Conservation (phyloP, 2,113 vertebrate genomes). For the Bos javanicus region DNA sequence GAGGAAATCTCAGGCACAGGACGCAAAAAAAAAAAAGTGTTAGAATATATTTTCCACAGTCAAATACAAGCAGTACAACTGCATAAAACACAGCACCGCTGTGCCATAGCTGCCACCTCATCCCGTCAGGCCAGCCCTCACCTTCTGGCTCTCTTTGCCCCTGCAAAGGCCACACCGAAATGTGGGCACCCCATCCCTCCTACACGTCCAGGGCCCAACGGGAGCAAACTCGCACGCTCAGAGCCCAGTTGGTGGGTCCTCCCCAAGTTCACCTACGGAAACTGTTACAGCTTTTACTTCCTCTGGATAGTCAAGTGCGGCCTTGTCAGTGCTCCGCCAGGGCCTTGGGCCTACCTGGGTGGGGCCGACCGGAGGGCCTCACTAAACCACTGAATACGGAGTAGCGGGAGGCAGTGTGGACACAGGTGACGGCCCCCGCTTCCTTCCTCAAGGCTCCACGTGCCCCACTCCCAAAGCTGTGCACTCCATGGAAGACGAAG, state of each 20-base stretch:
- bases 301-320: background rate
- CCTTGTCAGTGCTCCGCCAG: background rate
- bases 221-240: background rate
- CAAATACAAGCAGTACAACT: background rate
- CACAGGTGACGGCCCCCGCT: rapidly evolving
- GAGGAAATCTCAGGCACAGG: too few species aligned
- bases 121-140: background rate
- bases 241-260: background rate
- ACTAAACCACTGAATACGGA: background rate
- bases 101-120: background rate
- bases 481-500: rapidly evolving
- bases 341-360: background rate
- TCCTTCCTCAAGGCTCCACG: background rate
- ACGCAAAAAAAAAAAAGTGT: background rate
- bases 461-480: background rate
- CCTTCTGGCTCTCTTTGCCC: background rate
- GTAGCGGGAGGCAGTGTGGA: background rate
- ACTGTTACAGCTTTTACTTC: background rate
- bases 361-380: background rate
- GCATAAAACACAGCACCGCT: background rate
- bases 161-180: background rate
- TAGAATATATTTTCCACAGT: background rate
- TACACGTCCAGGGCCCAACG: background rate
- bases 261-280: background rate
- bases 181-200: background rate